These are phyloP conservation scores for Galaxias olidus DNA, from an alignment of 2,797 vertebrate genomes.

Conservation along the genomic window DNA sequence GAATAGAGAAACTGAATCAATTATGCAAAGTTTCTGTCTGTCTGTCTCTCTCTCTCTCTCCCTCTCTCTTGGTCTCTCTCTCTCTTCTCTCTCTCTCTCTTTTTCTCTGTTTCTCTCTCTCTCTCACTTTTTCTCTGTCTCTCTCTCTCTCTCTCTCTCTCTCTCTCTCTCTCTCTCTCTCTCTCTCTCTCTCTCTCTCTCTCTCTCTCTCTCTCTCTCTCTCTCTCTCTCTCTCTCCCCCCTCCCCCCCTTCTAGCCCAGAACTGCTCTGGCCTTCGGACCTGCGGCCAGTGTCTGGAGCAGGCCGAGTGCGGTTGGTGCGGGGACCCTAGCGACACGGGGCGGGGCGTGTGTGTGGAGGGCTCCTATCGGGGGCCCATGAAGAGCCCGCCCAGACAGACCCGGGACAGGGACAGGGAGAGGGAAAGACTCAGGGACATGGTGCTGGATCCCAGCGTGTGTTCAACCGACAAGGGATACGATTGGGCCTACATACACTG, in stretches of 20 bases:
- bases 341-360: slow-evolving; percentile 84
- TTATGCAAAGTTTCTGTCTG: neutral
- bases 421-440: slow-evolving; percentile 65
- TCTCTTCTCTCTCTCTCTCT: neutral
- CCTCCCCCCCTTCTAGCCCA: slow-evolving; percentile 73
- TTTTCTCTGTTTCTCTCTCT: neutral
- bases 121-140: neutral
- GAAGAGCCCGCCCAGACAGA: slow-evolving; percentile 62
- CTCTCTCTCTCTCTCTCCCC: slow-evolving; percentile 1
- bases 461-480: slow-evolving; percentile 82
- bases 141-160: slow-evolving; percentile 5
- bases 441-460: slow-evolving; percentile 81
- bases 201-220: neutral
- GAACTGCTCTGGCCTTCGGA: slow-evolving; percentile 90
- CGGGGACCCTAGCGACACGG: slow-evolving; percentile 88
- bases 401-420: slow-evolving; percentile 58
- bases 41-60: slow-evolving; percentile 8
- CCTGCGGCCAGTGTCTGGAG: slow-evolving; percentile 85
- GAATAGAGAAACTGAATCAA: too few relatives aligned
- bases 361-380: slow-evolving; percentile 88
- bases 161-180: neutral
- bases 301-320: slow-evolving; percentile 92
- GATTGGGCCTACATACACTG: slow-evolving; percentile 95
- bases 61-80: neutral
- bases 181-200: neutral